Base-by-base conservation (phyloP, 2,888 invertebrate species). In the Pristionchus exspectatus region DNA sequence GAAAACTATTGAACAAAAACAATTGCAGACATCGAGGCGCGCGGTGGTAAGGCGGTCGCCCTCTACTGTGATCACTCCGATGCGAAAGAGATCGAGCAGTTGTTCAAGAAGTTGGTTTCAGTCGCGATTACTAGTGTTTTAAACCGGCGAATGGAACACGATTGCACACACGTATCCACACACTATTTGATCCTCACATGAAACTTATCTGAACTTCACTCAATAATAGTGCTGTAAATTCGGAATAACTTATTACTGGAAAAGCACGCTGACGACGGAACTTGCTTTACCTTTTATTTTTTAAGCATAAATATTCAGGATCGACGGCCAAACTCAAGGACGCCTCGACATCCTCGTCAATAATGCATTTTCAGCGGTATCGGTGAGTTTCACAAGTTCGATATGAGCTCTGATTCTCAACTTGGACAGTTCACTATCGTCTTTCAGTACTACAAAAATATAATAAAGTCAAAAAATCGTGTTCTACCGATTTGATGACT, bases 31-130 rank as follows among this genome's bases (percentile, higher is more conserved):
- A 94, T 95, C 85, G 92, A 93, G 54, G 90, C 90, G 0, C 92
- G 95, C 27, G 95, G 95, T 38, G 95, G 95, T 0, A 91, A 92
- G 85, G 95, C 95, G 59, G 94, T 95, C 38, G 94, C 95, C 16
- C 94, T 96, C 18, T 95, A 95, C 90, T 95, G 95, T 92, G 95
- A 96, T 90, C 96, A 96, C 92, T 91, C 92, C 16, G 95, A 95
- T 74, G 94, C 95, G 59, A 93, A 93, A 0, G 95, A 96, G 27
- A 93, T 96, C 12, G 91, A 95, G 86, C 63, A 63, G 27, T 59
- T 89, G 14, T 89, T 89, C 66, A 44, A 81, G 44, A 89, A 66
- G 89, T 88, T 1, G 24, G 69, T 12, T 21, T 59, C 21, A 24
- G 10, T 50, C 10, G 10, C 44, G 9, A 10, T 50, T 50, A 50